These are phyloP conservation scores for Drosophila miranda DNA, from an alignment of 1,140 invertebrate genomes.

Conservation along the genomic window DNA sequence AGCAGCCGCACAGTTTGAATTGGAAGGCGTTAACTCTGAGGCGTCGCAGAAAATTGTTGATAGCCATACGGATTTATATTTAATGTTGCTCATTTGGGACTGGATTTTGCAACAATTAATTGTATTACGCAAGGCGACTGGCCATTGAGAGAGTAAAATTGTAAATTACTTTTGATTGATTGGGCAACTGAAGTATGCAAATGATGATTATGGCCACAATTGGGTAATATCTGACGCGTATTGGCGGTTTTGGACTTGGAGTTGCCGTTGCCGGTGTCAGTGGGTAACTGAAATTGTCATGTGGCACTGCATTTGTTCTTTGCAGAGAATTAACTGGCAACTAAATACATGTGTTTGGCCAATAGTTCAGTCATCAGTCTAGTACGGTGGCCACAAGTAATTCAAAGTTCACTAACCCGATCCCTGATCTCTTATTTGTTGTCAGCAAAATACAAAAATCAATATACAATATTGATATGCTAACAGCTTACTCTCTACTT, in stretches of 20 bases:
- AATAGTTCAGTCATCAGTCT: too few species aligned
- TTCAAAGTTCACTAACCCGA: too few species aligned
- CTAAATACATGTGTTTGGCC: too few species aligned
- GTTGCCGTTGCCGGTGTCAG: too few species aligned
- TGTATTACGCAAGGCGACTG: conserved; percentile 28
- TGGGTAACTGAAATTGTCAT: too few species aligned
- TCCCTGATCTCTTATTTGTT: too few species aligned
- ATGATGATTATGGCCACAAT: conserved; percentile 13
- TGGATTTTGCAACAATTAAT: conserved; percentile 50
- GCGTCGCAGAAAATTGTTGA: conserved; percentile 17
- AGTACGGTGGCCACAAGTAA: too few species aligned
- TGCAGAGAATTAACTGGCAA: neutral
- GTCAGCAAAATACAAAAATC: too few species aligned
- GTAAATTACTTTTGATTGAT: conserved; percentile 30
- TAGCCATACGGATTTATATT: conserved; percentile 29
- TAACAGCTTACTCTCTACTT: too few species aligned
- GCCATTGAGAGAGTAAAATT: conserved; percentile 27
- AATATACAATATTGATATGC: too few species aligned
- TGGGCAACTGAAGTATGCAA: conserved; percentile 27
- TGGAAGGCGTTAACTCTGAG: conserved; percentile 8
- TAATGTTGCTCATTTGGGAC: conserved; percentile 40
- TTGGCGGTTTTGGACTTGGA: conserved; percentile 20
- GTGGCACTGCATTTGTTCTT: conserved; percentile 31
- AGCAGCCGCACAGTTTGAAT: neutral
- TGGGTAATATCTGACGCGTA: conserved; percentile 16